Conservation (phyloP, 2,797 vertebrate species). For the Podarcis siculus region DNA sequence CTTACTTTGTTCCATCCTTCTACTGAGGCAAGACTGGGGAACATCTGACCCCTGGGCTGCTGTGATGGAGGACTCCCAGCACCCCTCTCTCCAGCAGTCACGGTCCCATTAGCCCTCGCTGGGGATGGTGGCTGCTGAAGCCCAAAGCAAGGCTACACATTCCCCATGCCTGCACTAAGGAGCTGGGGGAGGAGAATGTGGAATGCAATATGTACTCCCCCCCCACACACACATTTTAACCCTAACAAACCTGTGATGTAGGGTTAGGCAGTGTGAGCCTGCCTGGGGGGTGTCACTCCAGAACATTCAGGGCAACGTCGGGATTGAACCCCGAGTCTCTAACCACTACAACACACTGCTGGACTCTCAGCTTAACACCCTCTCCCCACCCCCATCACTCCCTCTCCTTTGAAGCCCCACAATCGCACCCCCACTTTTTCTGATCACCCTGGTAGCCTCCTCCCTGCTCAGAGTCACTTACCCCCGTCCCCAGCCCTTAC, state of each 20-base stretch:
- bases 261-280: not conserved
- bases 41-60: not conserved
- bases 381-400: not conserved
- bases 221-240: not conserved
- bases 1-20: too few relatives aligned
- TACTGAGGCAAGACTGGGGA: too few relatives aligned
- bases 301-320: not conserved
- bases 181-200: not conserved
- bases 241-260: not conserved
- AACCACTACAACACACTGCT: not conserved
- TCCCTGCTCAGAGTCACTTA: not conserved
- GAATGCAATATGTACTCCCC: fast-evolving
- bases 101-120: not conserved
- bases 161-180: not conserved
- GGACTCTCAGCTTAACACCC: not conserved
- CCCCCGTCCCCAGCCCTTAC: too few relatives aligned
- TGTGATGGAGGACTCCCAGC: not conserved
- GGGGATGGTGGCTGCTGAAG: not conserved
- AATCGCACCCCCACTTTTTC: too few relatives aligned
- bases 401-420: not conserved
- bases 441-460: not conserved
- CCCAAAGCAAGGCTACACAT: not conserved
- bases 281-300: not conserved
- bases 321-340: not conserved
- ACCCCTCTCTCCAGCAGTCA: not conserved